Percentiles rank a stretch among this genome's conserved stretches.
These are phyloP conservation scores for Malacoraja senta DNA, from an alignment of 2,797 vertebrate genomes.

Conservation along the genomic window DNA sequence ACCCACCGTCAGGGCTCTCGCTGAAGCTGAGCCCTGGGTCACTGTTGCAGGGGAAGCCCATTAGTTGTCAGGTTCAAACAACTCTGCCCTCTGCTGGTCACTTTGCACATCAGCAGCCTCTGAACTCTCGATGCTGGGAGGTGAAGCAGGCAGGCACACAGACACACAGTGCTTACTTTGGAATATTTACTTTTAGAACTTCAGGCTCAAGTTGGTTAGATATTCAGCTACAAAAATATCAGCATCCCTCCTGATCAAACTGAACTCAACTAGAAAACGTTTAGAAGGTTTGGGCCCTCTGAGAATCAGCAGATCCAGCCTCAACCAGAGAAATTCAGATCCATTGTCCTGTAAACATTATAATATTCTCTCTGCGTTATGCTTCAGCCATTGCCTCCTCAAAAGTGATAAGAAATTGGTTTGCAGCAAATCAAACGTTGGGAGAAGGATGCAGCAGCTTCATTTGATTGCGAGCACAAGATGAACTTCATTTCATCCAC, in stretches of 20 bases:
- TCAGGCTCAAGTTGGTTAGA: background rate
- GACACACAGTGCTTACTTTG: background rate
- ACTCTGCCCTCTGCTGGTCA: background rate
- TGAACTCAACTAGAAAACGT: background rate
- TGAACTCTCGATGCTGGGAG: background rate
- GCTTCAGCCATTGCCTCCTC: background rate
- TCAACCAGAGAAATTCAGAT: background rate
- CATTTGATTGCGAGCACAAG: background rate
- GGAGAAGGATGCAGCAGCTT: background rate
- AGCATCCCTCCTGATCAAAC: background rate
- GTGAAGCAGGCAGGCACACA: background rate
- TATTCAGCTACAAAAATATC: background rate
- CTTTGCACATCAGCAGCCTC: background rate
- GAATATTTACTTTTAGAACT: slow-evolving; percentile 11
- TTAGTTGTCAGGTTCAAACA: background rate
- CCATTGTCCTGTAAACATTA: slow-evolving; percentile 9
- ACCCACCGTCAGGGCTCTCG: background rate
- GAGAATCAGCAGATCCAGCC: background rate
- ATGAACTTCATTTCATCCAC: too few species aligned
- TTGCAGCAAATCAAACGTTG: background rate
- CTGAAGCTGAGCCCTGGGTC: background rate
- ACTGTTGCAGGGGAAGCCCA: background rate
- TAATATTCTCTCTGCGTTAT: background rate
- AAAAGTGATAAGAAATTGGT: background rate
- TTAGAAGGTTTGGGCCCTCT: background rate